A percentile compares a stretch with the other conserved stretches of the same genome.
phyloP scores from a whole-genome alignment of 2,113 vertebrate species.

The Gymnorhina tibicen region DNA sequence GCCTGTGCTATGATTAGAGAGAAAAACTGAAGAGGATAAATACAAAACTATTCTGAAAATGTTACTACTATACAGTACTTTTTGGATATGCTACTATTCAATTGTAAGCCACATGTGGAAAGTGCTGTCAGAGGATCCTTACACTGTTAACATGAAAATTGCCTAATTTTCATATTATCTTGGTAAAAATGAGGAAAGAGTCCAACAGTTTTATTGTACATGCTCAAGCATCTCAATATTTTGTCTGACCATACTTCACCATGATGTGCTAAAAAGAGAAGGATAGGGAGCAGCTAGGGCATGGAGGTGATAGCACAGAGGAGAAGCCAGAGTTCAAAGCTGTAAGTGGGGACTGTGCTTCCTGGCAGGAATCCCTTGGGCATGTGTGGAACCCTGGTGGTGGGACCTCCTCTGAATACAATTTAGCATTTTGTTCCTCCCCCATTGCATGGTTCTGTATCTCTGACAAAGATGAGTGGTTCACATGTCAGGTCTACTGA shows the following conservation, averaged over 20 bases:
- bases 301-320: background rate
- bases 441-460: background rate
- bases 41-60: background rate
- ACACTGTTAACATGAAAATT: background rate
- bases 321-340: background rate
- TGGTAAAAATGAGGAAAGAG: background rate
- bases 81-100: background rate
- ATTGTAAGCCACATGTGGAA: background rate
- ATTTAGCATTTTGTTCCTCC: background rate
- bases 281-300: background rate
- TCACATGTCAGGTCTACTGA: background rate
- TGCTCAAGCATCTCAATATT: background rate
- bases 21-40: background rate
- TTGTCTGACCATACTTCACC: background rate
- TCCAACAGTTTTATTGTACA: background rate
- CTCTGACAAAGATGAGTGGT: background rate
- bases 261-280: background rate
- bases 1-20: background rate
- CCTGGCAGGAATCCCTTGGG: background rate
- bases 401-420: background rate
- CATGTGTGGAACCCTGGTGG: rapidly evolving
- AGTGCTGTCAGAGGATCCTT: background rate
- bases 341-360: background rate
- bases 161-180: background rate
- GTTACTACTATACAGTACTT: rapidly evolving